A percentile compares a stretch with the other conserved stretches of the same genome.
Evolutionary conservation across 1,140 invertebrate genomes (phyloP).

Genomic region (Lethrus apterus): DNA sequence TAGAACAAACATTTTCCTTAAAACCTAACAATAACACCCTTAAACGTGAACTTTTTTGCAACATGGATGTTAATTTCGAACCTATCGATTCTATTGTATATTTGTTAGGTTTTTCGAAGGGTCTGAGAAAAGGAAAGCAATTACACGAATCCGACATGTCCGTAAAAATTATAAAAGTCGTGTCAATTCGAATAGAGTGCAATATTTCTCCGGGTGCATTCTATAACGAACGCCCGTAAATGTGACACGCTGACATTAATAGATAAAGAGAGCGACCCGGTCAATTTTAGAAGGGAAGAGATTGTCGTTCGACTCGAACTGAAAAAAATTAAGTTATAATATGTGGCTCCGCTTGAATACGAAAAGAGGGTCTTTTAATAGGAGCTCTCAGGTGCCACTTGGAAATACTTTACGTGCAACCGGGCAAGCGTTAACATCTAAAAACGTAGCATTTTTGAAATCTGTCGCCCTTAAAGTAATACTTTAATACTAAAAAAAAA

Average conservation of each 20-base stretch:
- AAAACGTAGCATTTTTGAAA: conserved; percentile 1
- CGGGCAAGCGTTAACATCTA: conserved; percentile 1
- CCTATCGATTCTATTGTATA: conserved; percentile 12
- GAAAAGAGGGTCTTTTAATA: neutral
- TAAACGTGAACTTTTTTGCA: conserved; percentile 18
- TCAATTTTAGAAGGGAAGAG: conserved; percentile 23
- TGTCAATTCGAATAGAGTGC: conserved; percentile 20
- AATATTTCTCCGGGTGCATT: conserved; percentile 19
- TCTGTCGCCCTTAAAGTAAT: neutral
- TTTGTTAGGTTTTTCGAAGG: conserved; percentile 19
- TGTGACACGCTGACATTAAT: conserved; percentile 11
- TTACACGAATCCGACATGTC: conserved; percentile 19
- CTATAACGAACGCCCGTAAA: conserved; percentile 17
- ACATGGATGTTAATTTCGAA: conserved; percentile 20
- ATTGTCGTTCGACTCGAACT: conserved; percentile 6
- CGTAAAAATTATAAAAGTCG: conserved; percentile 21
- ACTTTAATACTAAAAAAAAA: too few species aligned
- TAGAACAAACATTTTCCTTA: conserved; percentile 3
- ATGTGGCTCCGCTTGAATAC: too few species aligned
- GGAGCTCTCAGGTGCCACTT: too few species aligned
- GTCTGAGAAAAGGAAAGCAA: conserved; percentile 4
- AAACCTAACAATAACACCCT: conserved; percentile 26
- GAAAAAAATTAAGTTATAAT: neutral
- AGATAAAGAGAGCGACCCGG: conserved; percentile 20
- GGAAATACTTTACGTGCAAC: too few species aligned